Evolutionary conservation across 2,888 invertebrate genomes (phyloP), one percentile per base, ranked within the genome.

Genomic region (Zonitis immaculata): DNA sequence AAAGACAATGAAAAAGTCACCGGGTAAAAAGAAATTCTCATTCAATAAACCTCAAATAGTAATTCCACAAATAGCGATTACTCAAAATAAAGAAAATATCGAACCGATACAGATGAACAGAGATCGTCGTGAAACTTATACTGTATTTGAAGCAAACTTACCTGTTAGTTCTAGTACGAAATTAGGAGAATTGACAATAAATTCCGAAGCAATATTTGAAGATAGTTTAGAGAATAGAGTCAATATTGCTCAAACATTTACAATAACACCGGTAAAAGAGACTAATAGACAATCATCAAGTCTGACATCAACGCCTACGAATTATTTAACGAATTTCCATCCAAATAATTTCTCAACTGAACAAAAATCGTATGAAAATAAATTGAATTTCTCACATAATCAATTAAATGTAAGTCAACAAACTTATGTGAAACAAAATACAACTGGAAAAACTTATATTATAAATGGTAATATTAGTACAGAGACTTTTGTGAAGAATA

Each of bases 341-440:
- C 60, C 60, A 9, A 60, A 51, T 46, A 47, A 44, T 20, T 61
- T 57, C 46, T 63, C 62, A n/a, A 61, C 61, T 32, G 63, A 53
- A 12, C 56, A 58, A 18, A 64, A 62, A 43, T 60, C 55, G 16
- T 47, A 22, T 44, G 27, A 22, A 1, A 1, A 26, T 25, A 49
- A 44, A 49, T 16, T 16, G 32, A 18, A 25, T 18, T 32, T 12
- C 16, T 28, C 20, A 43, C 8, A 5, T 5, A 12, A 39, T 42
- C 25, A 25, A 30, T 25, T 20, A n/a, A 16, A 25, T 14, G 30
- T 43, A 11, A 55, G 76, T 64, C 77, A 78, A 1, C 80, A 80
- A 59, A 82, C 81, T 1, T 82, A 76, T 56, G 78, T 79, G 6
- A 81, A 81, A 66, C 62, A 58, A 6, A 79, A 80, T 32, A 26